Base-by-base conservation (phyloP, 2,888 invertebrate species). In the Drosophila anceps region DNA sequence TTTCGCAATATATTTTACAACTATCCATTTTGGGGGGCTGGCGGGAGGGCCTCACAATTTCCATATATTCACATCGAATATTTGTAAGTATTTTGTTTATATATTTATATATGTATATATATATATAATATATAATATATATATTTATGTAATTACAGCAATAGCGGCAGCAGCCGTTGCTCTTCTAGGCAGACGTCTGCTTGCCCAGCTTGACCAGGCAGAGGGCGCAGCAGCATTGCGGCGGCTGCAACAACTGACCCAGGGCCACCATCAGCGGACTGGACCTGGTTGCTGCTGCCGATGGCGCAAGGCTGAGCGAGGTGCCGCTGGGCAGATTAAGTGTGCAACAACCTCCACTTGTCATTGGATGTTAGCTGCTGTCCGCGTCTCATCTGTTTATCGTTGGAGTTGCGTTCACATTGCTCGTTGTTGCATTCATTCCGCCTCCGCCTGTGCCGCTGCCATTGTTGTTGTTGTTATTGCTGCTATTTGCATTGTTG, bases 341-440 rank as follows among this genome's bases (percentile, higher is more conserved):
- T 60, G 71, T 71, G 61, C 77, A 69, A 69, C 83, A 82, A 20
- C 44, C 57, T 51, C 57, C 59, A 57, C 82, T 79, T 83, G 85
- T 79, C 72, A 82, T 81, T 80, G 82, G 84, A 89, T 92, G 93
- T 91, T 93, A 93, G 92, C 93, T 93, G 63, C 35, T 60, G 75
- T 87, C 91, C 92, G 90, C 90, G 91, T 93, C 92, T 93, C 93
- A 93, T 93, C 93, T 93, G 83, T 93, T 93, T 88, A 93, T 92
- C 67, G 93, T 92, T 69, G 91, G 89, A 73, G 88, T 83, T 66
- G 79, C 78, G 68, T 70, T 83, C 35, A 71, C 76, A 54, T 72
- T 67, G 77, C 76, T 73, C n/a, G 79, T 81, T n/a, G 83, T 76
- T 18, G 81, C 84, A 62, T 68, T 71, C 54, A 76, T 31, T 27